Base-by-base conservation (phyloP, 92 coral and sea anemone genomes). In the Montipora capitata region DNA sequence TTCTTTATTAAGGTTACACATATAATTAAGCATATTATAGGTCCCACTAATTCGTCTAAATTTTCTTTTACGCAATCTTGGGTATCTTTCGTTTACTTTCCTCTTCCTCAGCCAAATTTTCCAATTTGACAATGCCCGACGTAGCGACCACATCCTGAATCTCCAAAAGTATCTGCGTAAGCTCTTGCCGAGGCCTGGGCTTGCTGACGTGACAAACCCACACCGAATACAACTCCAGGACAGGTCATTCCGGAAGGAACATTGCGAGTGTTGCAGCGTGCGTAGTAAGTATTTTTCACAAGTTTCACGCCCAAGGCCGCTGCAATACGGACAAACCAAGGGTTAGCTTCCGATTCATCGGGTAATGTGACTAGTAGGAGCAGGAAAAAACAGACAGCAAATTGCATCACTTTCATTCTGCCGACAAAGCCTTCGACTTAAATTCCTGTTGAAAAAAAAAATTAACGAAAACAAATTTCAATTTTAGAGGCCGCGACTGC, bases 221-320 rank as follows among this genome's bases (percentile, higher is more conserved):
- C 42, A 3, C 93, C 93, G 57, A 9, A 85, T n/a, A 79, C 90
- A 72, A 90, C 90, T 11, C 44, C 1, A 44, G 93, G 93, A 43
- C 93, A 90, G 39, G 0, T 68, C 41, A 90, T 68, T 3, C 62
- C 40, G 10, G 86, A 0, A 4, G 93, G 93, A 12, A 90, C 85
- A 66, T 40, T 1, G 58, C 80, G 90, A 7, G 87, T 79, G 71
- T 90, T 90, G 77, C 90, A 90, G 45, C 76, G 79, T 38, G 87
- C 87, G 67, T 87, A 87, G n/a, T 57, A 72, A 54, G 81, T 4
- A 48, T 78, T 89, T 63, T 83, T 84, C 2, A 85, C 41, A 4
- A 90, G 89, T 40, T 61, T 78, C 18, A 62, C 10, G 64, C 82
- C 81, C 7, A 78, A 43, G 0, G 40, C 14, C 40, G 15, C 66